Evolutionary conservation across 30 jellyfish, hydroid and myxozoan species (phyloP).

Genomic region (Pseudorhiza aurosa): DNA sequence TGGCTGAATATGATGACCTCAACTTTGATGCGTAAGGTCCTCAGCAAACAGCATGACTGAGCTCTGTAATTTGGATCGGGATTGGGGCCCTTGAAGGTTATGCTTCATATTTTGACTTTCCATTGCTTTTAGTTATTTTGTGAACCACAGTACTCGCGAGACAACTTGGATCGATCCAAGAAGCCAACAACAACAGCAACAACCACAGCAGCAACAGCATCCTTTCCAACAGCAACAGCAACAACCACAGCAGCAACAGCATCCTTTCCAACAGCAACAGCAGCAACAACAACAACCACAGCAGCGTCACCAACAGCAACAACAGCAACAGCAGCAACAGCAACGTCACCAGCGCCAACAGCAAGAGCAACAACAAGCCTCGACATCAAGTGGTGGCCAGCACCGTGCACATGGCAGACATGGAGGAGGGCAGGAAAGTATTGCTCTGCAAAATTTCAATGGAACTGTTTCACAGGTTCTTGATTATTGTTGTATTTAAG

Average conservation of each 20-base stretch:
- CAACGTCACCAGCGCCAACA: slow-evolving; percentile 8
- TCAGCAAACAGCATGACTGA: too few relatives aligned
- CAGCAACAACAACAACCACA: slow-evolving; percentile 2
- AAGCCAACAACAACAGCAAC: neutral
- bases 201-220: slow-evolving; percentile 3
- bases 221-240: neutral
- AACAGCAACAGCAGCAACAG: slow-evolving; percentile 5
- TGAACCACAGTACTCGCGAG: slow-evolving; percentile 38
- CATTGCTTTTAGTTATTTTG: slow-evolving; percentile 41
- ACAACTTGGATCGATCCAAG: slow-evolving; percentile 74
- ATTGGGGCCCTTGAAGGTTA: too few relatives aligned
- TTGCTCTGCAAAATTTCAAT: slow-evolving; percentile 45
- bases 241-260: neutral
- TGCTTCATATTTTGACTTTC: too few relatives aligned
- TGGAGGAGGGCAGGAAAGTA: slow-evolving; percentile 46
- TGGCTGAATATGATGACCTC: too few relatives aligned
- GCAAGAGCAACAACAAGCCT: neutral
- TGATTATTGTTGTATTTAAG: neutral
- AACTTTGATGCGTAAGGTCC: too few relatives aligned
- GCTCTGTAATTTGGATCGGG: too few relatives aligned
- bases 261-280: neutral
- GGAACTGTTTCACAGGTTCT: slow-evolving; percentile 37
- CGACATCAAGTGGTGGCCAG: neutral
- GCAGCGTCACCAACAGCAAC: neutral
- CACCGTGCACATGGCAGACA: slow-evolving; percentile 17